A percentile compares a stretch with the other conserved stretches of the same genome.
phyloP scores from a whole-genome alignment of 1,140 invertebrate genomes.

The Copidosoma floridanum region DNA sequence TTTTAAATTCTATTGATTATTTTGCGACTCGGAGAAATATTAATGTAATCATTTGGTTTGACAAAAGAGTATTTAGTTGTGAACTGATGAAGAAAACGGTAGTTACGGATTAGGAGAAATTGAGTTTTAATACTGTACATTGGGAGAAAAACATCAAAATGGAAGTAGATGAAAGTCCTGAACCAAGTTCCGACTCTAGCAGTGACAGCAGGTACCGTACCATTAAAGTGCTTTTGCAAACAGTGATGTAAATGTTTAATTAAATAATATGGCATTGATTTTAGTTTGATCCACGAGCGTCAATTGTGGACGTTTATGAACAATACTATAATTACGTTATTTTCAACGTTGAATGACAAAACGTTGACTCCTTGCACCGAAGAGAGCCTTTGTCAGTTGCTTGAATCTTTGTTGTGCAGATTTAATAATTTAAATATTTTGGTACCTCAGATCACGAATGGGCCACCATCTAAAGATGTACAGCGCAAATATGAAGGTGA shows the following conservation, averaged over 20 bases:
- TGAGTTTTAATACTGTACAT: too few relatives aligned
- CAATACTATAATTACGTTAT: conserved; percentile 39
- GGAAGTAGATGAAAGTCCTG: not conserved
- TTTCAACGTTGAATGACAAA: conserved; percentile 37
- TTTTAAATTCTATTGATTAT: too few relatives aligned
- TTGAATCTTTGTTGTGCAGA: conserved; percentile 40
- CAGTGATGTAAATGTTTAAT: not conserved
- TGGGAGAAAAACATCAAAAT: too few relatives aligned
- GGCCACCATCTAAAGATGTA: conserved; percentile 26
- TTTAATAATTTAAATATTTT: conserved; percentile 43
- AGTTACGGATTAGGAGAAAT: too few relatives aligned
- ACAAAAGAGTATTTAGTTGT: too few relatives aligned
- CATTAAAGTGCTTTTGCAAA: not conserved
- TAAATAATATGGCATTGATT: not conserved
- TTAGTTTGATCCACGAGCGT: conserved; percentile 27
- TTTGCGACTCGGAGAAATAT: too few relatives aligned
- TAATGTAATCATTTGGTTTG: too few relatives aligned
- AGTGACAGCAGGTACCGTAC: not conserved
- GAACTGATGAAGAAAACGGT: too few relatives aligned
- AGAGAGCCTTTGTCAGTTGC: conserved; percentile 34
- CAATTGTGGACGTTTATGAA: conserved; percentile 44
- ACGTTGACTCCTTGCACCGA: conserved; percentile 18
- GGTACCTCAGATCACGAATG: conserved; percentile 35
- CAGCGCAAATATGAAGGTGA: conserved; percentile 39
- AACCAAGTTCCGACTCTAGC: not conserved